Evolutionary conservation across 2,888 invertebrate genomes (phyloP), one percentile per base, ranked within the genome.

Genomic region (Sabellastarte sp.): DNA sequence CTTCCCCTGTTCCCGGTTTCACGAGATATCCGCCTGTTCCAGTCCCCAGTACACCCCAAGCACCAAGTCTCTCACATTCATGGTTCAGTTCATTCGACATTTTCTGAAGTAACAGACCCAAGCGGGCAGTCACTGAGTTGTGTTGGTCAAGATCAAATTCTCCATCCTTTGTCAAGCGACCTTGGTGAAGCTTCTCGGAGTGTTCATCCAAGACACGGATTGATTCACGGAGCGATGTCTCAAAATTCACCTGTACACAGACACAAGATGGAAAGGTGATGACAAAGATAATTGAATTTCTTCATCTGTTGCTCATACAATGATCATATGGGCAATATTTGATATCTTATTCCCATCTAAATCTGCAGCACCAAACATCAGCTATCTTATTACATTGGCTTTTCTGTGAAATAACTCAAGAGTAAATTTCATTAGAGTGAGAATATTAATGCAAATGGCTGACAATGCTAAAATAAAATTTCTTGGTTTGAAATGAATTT

Each of bases 41-140:
- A 60, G 77, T 68, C 53, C 78, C 78, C 29, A 79, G 72, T 10
- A 80, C 74, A 2, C 79, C 81, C 77, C 79, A 80, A 31, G 78
- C 77, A 24, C 80, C 80, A n/a, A 78, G 65, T 28, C 80, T 64
- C 57, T 71, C 64, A 65, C 80, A 76, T 64, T 80, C 81, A 0
- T 69, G 62, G 4, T 72, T 72, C 57, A 77, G 65, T 51, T 76
- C 76, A 3, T 63, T 66, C 2, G 76, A 73, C 77, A 79, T 76
- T 32, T 77, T 74, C 65, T 77, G 72, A 26, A 79, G 65, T 2
- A 80, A 72, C 5, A 76, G 55, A 0, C 74, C 68, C 3, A 77
- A 74, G 24, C 80, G 67, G 2, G 71, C 69, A 26, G 71, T 73
- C 41, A 77, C 67, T 3, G 68, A 67, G 28, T 70, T 67, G 63